A percentile compares a stretch with the other conserved stretches of the same genome.
Evolutionary conservation across 2,888 invertebrate species (phyloP).

Genomic region (Protodeltote pygarga): DNA sequence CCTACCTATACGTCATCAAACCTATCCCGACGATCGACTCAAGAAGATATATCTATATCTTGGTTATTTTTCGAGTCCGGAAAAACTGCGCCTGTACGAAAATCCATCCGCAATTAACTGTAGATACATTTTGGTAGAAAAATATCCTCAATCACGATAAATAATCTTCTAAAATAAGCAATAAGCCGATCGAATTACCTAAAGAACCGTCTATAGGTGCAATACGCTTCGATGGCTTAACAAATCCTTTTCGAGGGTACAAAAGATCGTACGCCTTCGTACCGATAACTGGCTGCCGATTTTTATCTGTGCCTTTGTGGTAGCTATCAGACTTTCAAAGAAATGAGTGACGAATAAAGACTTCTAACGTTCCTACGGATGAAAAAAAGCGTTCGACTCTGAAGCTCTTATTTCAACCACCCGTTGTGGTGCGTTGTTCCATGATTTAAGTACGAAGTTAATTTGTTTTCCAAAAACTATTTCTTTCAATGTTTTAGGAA

Average conservation of each 20-base stretch:
- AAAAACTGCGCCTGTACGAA: not conserved
- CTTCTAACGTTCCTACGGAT: constrained; percentile 29
- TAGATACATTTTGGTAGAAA: not conserved
- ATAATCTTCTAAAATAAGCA: constrained; percentile 30
- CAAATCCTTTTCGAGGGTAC: constrained; percentile 59
- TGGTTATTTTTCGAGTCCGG: too few relatives aligned
- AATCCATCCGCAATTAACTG: not conserved
- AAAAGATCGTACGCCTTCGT: constrained; percentile 56
- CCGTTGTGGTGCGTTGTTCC: constrained; percentile 5
- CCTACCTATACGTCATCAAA: too few relatives aligned
- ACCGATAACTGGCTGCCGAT: constrained; percentile 64
- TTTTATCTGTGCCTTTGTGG: constrained; percentile 64
- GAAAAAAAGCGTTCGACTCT: constrained; percentile 19
- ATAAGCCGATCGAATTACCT: constrained; percentile 49
- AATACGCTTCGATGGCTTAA: constrained; percentile 54
- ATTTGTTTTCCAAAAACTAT: too few relatives aligned
- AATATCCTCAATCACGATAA: constrained; percentile 4
- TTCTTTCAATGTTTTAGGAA: too few relatives aligned
- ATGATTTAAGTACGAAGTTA: not conserved
- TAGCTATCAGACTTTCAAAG: constrained; percentile 56
- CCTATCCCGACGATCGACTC: too few relatives aligned
- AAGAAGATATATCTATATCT: too few relatives aligned
- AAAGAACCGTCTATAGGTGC: constrained; percentile 46
- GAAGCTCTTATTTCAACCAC: constrained; percentile 25
- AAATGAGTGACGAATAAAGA: constrained; percentile 52